Evolutionary conservation across 1,140 invertebrate genomes (phyloP).

Genomic region (Lepidurus arcticus): DNA sequence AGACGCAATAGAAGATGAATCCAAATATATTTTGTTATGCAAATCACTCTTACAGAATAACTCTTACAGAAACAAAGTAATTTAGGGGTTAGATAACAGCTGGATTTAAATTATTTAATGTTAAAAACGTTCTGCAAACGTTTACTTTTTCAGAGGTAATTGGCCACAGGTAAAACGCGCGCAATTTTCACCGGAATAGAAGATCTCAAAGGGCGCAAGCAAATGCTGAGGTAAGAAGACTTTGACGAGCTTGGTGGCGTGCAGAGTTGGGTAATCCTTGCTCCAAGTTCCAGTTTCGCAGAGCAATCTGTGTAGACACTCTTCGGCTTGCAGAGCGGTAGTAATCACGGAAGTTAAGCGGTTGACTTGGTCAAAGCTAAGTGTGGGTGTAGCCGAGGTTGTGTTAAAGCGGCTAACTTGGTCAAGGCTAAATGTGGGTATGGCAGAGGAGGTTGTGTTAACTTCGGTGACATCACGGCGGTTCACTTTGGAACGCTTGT

Average conservation of each 20-base stretch:
- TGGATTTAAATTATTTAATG: background rate
- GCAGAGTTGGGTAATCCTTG: background rate
- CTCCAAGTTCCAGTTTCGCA: conserved; percentile 25
- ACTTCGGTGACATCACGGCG: background rate
- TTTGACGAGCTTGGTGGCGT: conserved; percentile 11
- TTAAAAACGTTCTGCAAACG: background rate
- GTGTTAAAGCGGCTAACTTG: conserved; percentile 14
- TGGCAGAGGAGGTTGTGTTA: conserved; percentile 7
- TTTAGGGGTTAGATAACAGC: background rate
- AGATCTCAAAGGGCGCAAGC: conserved; percentile 25
- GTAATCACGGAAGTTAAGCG: conserved; percentile 25
- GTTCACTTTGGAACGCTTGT: background rate
- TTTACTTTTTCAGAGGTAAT: conserved; percentile 28
- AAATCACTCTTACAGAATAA: background rate
- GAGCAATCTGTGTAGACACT: conserved; percentile 29
- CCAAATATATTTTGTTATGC: background rate
- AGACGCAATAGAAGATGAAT: background rate
- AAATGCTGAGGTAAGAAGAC: conserved; percentile 26
- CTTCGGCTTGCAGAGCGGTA: conserved; percentile 22
- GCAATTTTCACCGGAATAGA: conserved; percentile 26
- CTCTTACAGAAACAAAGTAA: background rate
- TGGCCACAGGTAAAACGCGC: conserved; percentile 26
- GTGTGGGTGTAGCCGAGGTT: background rate
- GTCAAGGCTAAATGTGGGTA: conserved; percentile 20
- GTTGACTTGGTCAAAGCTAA: conserved; percentile 25